These are phyloP conservation scores for Coleophora flavipennella DNA, from an alignment of 2,888 invertebrate genomes.

Conservation along the genomic window DNA sequence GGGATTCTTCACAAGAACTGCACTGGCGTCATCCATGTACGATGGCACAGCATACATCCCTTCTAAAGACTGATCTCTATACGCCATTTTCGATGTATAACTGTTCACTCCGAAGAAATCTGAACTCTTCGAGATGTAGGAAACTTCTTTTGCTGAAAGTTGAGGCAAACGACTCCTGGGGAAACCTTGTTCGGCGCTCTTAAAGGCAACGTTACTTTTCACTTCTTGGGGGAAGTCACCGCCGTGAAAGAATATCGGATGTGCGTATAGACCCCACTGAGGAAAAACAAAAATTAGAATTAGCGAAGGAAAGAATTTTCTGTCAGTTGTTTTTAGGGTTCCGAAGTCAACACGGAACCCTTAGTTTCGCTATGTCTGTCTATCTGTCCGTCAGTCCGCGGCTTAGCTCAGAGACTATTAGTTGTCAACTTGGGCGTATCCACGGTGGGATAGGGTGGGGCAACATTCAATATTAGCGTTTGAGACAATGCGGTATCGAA, in stretches of 20 bases:
- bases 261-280: constrained; percentile 56
- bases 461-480: no score
- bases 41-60: constrained; percentile 51
- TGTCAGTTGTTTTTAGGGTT: no score
- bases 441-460: no score
- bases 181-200: constrained; percentile 73
- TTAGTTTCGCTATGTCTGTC: no score
- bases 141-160: constrained; percentile 71
- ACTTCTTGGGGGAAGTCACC: constrained; percentile 76
- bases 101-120: constrained; percentile 80
- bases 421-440: no score
- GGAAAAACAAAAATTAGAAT: no score
- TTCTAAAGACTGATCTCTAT: constrained; percentile 41
- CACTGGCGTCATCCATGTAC: constrained; percentile 43
- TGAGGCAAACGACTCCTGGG: constrained; percentile 69
- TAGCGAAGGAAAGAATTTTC: no score
- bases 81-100: constrained; percentile 67
- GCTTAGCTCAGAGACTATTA: no score
- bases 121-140: constrained; percentile 71
- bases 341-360: no score
- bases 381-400: no score
- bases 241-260: constrained; percentile 58
- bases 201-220: constrained; percentile 62
- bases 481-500: no score
- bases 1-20: constrained; percentile 34